These are phyloP conservation scores for Salmo trutta DNA, from an alignment of 2,797 vertebrate genomes.

Conservation along the genomic window DNA sequence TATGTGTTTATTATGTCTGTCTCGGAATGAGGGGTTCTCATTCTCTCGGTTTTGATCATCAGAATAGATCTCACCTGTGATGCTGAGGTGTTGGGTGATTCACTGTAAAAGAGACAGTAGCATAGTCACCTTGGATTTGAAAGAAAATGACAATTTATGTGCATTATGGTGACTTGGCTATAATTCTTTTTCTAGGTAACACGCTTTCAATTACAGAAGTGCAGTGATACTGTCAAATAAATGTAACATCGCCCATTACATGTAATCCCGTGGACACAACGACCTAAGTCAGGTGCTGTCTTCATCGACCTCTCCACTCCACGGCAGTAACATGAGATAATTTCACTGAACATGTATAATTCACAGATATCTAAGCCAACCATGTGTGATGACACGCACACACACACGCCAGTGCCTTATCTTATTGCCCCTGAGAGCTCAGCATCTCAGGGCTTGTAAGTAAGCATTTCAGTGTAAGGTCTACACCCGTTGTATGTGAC, in stretches of 20 bases:
- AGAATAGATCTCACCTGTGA: neutral
- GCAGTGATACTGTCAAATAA: conserved; percentile 9
- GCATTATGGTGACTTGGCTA: neutral
- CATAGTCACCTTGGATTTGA: neutral
- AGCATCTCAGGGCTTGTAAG: neutral
- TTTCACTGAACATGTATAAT: conserved; percentile 81
- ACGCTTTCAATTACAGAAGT: neutral
- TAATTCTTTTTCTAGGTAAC: neutral
- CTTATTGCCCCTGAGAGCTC: neutral
- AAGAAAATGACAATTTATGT: neutral
- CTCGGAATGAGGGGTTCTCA: neutral
- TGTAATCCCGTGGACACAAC: conserved; percentile 46
- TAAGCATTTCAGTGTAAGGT: too few species aligned
- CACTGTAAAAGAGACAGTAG: neutral
- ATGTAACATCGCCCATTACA: conserved; percentile 54
- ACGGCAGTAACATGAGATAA: conserved; percentile 78
- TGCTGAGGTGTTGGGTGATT: neutral
- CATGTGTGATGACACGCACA: conserved; percentile 68
- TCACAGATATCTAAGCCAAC: conserved; percentile 69
- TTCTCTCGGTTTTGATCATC: neutral
- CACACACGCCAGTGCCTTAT: conserved; percentile 39
- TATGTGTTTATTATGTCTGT: neutral
- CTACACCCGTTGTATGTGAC: too few species aligned
- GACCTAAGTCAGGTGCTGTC: conserved; percentile 59
- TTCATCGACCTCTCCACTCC: conserved; percentile 70